These are phyloP conservation scores for Periplaneta americana DNA, from an alignment of 1,140 invertebrate genomes.

Conservation along the genomic window DNA sequence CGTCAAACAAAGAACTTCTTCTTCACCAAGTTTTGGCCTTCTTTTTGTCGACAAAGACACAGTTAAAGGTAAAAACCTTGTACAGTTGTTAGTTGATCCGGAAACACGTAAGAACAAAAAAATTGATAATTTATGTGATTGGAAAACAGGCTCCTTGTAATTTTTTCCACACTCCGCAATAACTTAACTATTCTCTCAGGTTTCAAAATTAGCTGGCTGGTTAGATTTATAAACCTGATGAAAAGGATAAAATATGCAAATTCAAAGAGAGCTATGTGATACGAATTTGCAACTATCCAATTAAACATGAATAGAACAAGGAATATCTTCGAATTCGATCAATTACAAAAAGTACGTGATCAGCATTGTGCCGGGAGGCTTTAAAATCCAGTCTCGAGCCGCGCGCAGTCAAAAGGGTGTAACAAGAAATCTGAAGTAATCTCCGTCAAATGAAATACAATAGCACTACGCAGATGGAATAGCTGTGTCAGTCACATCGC, in stretches of 20 bases:
- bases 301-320: neutral
- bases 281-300: neutral
- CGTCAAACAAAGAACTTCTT: too few relatives aligned
- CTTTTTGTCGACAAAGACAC: too few relatives aligned
- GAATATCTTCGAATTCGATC: neutral
- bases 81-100: too few relatives aligned
- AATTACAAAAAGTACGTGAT: neutral
- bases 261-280: neutral
- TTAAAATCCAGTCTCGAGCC: neutral
- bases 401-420: neutral
- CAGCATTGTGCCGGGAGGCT: neutral
- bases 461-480: too few relatives aligned
- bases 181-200: too few relatives aligned
- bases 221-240: neutral
- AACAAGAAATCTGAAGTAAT: neutral
- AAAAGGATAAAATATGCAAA: neutral
- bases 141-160: too few relatives aligned
- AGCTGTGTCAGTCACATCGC: neutral
- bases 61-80: too few relatives aligned
- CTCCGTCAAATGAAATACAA: neutral
- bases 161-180: too few relatives aligned
- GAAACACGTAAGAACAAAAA: too few relatives aligned
- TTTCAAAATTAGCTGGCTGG: neutral
- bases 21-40: too few relatives aligned
- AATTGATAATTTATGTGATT: too few relatives aligned